Evolutionary conservation across 2,797 vertebrate species (phyloP).

Genomic region (Micromesistius poutassou): DNA sequence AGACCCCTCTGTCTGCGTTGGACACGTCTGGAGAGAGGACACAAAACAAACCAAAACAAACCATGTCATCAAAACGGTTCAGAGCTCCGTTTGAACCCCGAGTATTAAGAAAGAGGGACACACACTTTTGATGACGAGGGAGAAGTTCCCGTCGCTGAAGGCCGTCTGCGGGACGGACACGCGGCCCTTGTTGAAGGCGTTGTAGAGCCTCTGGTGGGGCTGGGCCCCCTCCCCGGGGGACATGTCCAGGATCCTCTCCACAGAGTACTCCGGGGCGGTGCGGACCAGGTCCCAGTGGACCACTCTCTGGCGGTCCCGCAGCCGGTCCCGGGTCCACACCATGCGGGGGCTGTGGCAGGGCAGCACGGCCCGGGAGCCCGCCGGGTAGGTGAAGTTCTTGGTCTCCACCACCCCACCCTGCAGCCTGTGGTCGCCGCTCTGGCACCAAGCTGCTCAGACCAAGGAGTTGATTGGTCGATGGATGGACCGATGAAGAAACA

Average conservation of each 20-base stretch:
- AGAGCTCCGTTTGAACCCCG: not conserved
- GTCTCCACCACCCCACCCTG: conserved; percentile 79
- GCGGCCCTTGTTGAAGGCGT: conserved; percentile 80
- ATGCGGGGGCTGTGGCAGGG: conserved; percentile 87
- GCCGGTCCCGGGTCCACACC: conserved; percentile 87
- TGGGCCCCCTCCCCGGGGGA: conserved; percentile 73
- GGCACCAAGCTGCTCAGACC: conserved; percentile 57
- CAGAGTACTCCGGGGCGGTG: conserved; percentile 68
- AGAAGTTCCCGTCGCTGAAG: conserved; percentile 92
- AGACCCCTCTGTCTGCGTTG: conserved; percentile 80
- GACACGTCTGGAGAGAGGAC: conserved; percentile 71
- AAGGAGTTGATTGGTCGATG: not conserved
- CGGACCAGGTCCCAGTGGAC: conserved; percentile 90
- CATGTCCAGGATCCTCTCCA: conserved; percentile 88
- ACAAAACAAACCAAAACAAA: conserved; percentile 18
- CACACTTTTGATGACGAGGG: conserved; percentile 85
- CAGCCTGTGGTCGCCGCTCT: conserved; percentile 48
- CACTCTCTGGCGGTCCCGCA: conserved; percentile 90
- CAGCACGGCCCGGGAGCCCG: conserved; percentile 74
- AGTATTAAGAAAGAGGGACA: not conserved
- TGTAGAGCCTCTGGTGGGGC: conserved; percentile 81
- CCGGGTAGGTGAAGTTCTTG: conserved; percentile 74
- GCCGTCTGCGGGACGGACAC: conserved; percentile 77
- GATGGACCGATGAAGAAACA: not conserved
- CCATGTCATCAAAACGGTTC: not conserved